These are phyloP conservation scores for Kuschelorhynchus macadamiae DNA, from an alignment of 2,888 invertebrate genomes.

Conservation along the genomic window DNA sequence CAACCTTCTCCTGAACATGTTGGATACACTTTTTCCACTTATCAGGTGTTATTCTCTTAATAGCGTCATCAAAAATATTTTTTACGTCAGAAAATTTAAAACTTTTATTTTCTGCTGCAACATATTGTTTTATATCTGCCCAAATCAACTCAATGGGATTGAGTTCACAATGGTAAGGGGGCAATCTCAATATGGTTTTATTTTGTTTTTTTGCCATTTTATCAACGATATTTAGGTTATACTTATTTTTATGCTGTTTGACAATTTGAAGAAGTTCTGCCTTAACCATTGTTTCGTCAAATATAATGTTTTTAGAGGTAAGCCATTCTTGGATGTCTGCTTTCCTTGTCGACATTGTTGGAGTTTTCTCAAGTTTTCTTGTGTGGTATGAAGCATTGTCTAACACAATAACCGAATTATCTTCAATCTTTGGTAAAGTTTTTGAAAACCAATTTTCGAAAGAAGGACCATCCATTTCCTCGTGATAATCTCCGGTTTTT, in stretches of 20 bases:
- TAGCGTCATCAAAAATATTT: no score
- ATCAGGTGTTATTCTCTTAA: no score
- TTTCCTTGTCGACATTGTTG: constrained; percentile 41
- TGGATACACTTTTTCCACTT: no score
- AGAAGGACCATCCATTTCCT: constrained; percentile 39
- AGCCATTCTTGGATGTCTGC: constrained; percentile 54
- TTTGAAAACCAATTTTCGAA: constrained; percentile 49
- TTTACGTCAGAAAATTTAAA: no score
- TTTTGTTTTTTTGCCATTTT: constrained; percentile 56
- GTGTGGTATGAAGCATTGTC: constrained; percentile 51
- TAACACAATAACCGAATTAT: constrained; percentile 47
- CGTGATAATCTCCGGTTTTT: constrained; percentile 42
- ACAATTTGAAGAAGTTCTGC: constrained; percentile 47
- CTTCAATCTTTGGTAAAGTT: constrained; percentile 36
- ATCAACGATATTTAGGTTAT: constrained; percentile 57
- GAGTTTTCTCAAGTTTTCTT: constrained; percentile 41
- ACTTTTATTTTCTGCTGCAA: no score
- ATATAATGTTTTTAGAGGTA: constrained; percentile 50
- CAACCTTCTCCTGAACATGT: no score
- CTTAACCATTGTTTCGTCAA: constrained; percentile 53
- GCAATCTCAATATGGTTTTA: constrained; percentile 41
- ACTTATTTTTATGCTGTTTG: constrained; percentile 51
- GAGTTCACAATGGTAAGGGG: no score
- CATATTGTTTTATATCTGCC: no score
- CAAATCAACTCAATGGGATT: no score